phyloP scores from a whole-genome alignment of 2,797 vertebrate species.

The Morelia viridis region DNA sequence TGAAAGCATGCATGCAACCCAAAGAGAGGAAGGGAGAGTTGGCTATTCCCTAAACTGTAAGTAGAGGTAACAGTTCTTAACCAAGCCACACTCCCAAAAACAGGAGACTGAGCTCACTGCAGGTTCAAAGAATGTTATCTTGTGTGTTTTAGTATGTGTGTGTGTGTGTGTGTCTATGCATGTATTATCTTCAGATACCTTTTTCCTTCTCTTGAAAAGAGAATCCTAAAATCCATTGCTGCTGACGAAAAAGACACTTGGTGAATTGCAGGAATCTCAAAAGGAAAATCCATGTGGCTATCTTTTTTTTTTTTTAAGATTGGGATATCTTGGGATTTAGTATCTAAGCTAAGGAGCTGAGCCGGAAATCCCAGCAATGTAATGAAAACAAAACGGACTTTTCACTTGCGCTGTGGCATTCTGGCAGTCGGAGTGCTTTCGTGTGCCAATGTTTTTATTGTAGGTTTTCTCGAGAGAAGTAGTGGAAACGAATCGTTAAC shows the following conservation, averaged over 20 bases:
- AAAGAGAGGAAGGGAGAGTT: conserved; percentile 20
- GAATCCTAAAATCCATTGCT: neutral
- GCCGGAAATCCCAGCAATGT: conserved; percentile 77
- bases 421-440: conserved; percentile 73
- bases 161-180: neutral
- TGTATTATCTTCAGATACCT: neutral
- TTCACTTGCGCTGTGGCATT: conserved; percentile 74
- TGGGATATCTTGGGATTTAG: conserved; percentile 72
- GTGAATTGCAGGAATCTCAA: conserved; percentile 53
- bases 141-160: neutral
- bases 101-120: neutral
- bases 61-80: conserved; percentile 45
- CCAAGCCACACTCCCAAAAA: conserved; percentile 5
- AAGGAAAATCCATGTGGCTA: neutral
- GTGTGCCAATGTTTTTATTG: conserved; percentile 77
- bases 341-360: conserved; percentile 75
- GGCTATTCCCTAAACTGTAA: conserved; percentile 9
- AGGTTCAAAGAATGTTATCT: fast-evolving
- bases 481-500: conserved; percentile 76
- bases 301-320: conserved; percentile 38
- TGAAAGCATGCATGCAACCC: neutral
- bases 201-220: neutral
- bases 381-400: conserved; percentile 79
- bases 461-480: conserved; percentile 77
- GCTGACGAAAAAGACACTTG: conserved; percentile 53